Percentiles rank a stretch among this genome's conserved stretches.
Evolutionary conservation across 2,797 vertebrate genomes (phyloP).

Genomic region (Parauchenoglanis ngamensis): DNA sequence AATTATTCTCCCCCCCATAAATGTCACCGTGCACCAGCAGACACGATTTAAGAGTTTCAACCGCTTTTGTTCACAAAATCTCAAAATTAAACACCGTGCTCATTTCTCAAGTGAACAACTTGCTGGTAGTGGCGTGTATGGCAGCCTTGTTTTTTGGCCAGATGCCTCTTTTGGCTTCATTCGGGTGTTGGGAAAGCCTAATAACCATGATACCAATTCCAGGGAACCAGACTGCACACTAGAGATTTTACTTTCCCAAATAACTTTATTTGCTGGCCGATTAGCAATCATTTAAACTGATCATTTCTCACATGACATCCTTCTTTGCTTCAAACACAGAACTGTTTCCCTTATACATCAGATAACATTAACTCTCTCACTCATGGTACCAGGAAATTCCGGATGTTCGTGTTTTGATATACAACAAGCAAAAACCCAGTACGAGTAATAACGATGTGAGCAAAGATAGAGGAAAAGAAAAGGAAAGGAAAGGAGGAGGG

Average conservation of each 20-base stretch:
- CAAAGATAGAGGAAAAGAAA: too few species aligned
- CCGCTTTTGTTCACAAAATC: neutral
- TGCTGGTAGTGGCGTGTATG: neutral
- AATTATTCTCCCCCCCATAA: conserved; percentile 4
- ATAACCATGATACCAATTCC: neutral
- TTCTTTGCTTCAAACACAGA: neutral
- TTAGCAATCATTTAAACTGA: neutral
- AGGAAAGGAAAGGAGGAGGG: too few species aligned
- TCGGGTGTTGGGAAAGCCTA: neutral
- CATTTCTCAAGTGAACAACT: neutral
- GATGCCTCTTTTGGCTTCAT: neutral
- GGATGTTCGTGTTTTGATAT: neutral
- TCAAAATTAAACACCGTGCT: neutral
- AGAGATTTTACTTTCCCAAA: neutral
- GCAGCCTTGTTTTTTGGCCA: neutral
- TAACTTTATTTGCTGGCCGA: neutral
- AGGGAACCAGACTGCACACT: neutral
- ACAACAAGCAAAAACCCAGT: neutral
- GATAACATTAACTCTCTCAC: too few species aligned
- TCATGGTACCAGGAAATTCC: too few species aligned
- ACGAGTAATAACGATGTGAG: too few species aligned
- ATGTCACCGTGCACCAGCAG: conserved; percentile 33
- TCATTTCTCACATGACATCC: neutral
- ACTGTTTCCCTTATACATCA: neutral
- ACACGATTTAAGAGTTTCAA: conserved; percentile 5